A percentile compares a stretch with the other conserved stretches of the same genome.
Evolutionary conservation across 2,888 invertebrate species (phyloP).

Genomic region (Matsumyia berberina): DNA sequence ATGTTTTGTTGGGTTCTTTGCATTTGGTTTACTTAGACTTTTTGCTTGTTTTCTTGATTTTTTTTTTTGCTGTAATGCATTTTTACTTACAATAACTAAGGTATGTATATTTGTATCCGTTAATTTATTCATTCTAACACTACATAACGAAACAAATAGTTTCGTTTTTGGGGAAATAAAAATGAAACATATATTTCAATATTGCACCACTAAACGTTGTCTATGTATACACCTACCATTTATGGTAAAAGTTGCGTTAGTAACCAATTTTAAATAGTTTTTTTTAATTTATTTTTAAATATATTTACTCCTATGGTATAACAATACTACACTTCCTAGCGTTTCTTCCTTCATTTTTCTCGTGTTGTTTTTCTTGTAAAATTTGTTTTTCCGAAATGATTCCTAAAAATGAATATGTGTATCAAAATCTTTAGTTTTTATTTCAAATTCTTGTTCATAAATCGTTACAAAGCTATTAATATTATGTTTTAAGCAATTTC

Average conservation of each 20-base stretch:
- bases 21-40: slow-evolving; percentile 11
- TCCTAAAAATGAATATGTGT: slow-evolving; percentile 47
- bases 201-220: slow-evolving; percentile 50
- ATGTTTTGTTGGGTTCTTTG: slow-evolving; percentile 23
- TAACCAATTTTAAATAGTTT: slow-evolving; percentile 10
- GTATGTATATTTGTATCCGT: slow-evolving; percentile 63
- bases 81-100: slow-evolving; percentile 50
- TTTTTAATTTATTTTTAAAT: slow-evolving; percentile 9
- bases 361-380: slow-evolving; percentile 44
- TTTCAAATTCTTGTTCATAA: slow-evolving; percentile 8
- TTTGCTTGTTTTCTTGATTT: slow-evolving; percentile 7
- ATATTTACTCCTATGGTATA: slow-evolving; percentile 4
- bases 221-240: slow-evolving; percentile 16
- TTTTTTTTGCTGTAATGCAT: slow-evolving; percentile 30
- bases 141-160: slow-evolving; percentile 32
- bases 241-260: slow-evolving; percentile 37
- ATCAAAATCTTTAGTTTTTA: slow-evolving; percentile 42
- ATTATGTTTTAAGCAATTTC: slow-evolving; percentile 22
- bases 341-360: not conserved
- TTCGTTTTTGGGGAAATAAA: slow-evolving; percentile 23
- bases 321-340: slow-evolving; percentile 2
- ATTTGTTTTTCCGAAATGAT: slow-evolving; percentile 51
- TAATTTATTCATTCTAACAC: slow-evolving; percentile 46
- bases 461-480: slow-evolving; percentile 5
- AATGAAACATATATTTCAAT: slow-evolving; percentile 43